Evolutionary conservation across 1,140 invertebrate species (phyloP).

Genomic region (Sinella curviseta): DNA sequence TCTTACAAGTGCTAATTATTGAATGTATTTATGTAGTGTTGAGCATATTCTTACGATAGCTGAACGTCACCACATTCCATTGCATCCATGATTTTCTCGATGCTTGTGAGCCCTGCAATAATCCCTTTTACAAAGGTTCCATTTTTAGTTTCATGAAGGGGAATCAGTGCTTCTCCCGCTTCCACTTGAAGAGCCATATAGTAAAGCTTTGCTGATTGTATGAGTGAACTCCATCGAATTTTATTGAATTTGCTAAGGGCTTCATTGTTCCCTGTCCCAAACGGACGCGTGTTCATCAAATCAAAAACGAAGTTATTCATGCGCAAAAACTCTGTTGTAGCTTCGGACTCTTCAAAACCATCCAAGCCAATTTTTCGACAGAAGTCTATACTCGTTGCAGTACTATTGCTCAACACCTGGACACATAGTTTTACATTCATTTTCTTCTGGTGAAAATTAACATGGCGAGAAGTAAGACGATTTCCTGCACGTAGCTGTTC

Average conservation of each 20-base stretch:
- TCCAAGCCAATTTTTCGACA: neutral
- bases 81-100: neutral
- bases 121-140: neutral
- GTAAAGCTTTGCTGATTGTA: neutral
- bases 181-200: neutral
- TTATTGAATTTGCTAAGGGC: neutral
- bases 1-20: too few relatives aligned
- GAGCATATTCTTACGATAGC: neutral
- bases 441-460: constrained; percentile 49
- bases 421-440: constrained; percentile 52
- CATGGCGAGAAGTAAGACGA: constrained; percentile 32
- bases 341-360: neutral
- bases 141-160: neutral
- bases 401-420: constrained; percentile 52
- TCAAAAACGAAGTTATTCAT: neutral
- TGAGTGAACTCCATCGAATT: neutral
- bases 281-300: neutral
- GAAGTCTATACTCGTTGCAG: constrained; percentile 49
- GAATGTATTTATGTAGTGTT: neutral
- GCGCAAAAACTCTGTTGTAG: neutral
- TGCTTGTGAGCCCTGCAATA: neutral
- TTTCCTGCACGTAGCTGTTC: constrained; percentile 30
- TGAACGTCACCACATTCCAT: too few relatives aligned
- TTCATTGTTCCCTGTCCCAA: neutral
- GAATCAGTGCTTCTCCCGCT: neutral